phyloP scores from a whole-genome alignment of 2,797 vertebrate genomes.

The Chlorospingus semifuscus region DNA sequence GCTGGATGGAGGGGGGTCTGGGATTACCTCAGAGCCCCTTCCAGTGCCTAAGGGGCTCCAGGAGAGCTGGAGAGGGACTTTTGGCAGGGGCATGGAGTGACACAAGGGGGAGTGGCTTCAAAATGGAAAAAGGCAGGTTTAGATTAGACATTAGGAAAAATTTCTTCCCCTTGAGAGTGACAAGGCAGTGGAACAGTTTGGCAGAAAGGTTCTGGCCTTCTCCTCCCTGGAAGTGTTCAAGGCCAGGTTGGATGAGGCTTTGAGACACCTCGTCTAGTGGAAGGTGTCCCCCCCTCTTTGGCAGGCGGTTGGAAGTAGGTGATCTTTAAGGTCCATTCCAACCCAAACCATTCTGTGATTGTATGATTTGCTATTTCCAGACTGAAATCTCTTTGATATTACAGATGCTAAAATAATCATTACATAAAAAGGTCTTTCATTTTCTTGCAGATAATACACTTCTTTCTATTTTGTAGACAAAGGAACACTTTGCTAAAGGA shows the following conservation, averaged over 20 bases:
- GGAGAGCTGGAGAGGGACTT: background rate
- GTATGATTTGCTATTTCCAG: background rate
- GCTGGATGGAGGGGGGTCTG: background rate
- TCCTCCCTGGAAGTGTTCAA: too few relatives aligned
- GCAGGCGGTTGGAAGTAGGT: background rate
- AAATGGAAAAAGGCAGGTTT: background rate
- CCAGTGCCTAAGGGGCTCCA: background rate
- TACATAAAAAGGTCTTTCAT: background rate
- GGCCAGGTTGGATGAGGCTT: background rate
- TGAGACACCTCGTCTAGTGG: background rate
- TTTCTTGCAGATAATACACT: background rate
- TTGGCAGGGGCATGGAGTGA: accelerated
- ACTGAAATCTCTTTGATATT: background rate
- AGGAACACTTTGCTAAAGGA: background rate
- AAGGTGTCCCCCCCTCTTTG: background rate
- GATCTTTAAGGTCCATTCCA: background rate
- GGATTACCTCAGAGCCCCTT: background rate
- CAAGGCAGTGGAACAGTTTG: background rate
- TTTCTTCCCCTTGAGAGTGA: background rate
- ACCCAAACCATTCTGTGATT: background rate
- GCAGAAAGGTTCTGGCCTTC: background rate
- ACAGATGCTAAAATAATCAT: background rate
- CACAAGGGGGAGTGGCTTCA: background rate
- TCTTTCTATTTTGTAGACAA: background rate
- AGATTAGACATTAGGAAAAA: background rate